Base-by-base conservation (phyloP, 1,140 invertebrate species). In the Musca domestica region DNA sequence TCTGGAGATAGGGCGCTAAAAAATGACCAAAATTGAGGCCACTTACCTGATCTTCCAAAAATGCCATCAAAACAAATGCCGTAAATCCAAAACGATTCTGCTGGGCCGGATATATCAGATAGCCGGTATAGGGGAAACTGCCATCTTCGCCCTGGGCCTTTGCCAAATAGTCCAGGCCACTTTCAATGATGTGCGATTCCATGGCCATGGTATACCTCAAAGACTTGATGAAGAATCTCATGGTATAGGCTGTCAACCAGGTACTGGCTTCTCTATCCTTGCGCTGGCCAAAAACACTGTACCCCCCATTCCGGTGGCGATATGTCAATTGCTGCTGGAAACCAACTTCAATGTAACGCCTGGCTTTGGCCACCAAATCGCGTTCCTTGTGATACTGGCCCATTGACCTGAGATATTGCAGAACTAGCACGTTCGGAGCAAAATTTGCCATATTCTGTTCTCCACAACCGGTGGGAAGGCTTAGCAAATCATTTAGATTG, bases 381-480 rank as follows among this genome's bases (percentile, higher is more conserved):
- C 48, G 58, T 1, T 68, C 41, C 64, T 72, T 72, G 15, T 75
- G 69, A 12, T 46, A 58, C 4, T 74, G 20, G 12, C 5, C 22
- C 72, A 71, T 73, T 71, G 79, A 76, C 14, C 75, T 74, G 19
- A 85, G 71, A 77, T 98, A 97, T 71, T 94, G 87, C 7, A 94
- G 80, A 49, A 95, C 86, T 47, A 95, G 90, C 72, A 98, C 90
- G 76, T 95, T 95, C 1, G 95, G 94, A 20, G 96, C 92, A 77
- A 96, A 93, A 73, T 95, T 92, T 0, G 96, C 83, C 91, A 98
- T 94, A 74, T 97, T 98, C 80, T 98, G 95, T 84, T 98, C 95
- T 15, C 95, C 95, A 82, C 95, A 97, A 1, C 94, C 95, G 65
- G 89, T 92, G 1, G 95, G 95, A 85, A 96, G 87, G 73, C 84